Evolutionary conservation across 2,888 invertebrate species (phyloP).

Genomic region (Cecidostiba fungosa): DNA sequence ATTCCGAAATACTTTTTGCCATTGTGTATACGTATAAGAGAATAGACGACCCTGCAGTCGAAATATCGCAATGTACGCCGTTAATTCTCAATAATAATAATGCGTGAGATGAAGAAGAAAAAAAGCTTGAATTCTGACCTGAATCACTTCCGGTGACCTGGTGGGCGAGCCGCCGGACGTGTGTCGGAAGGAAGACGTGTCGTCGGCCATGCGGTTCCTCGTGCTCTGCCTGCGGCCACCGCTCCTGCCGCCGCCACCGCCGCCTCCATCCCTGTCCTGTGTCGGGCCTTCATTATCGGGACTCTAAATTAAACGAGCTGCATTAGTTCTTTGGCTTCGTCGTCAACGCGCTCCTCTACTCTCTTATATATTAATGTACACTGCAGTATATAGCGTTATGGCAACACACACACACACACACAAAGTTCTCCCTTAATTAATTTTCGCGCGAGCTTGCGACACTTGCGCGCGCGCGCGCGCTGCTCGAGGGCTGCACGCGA

Average conservation of each 20-base stretch:
- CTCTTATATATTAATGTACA: not conserved
- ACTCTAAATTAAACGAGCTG: constrained; percentile 59
- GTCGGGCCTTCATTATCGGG: constrained; percentile 69
- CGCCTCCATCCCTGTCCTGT: constrained; percentile 63
- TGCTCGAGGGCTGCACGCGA: not conserved
- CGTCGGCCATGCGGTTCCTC: constrained; percentile 64
- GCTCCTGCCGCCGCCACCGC: constrained; percentile 60
- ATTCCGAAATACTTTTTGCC: no score
- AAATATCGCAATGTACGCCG: not conserved
- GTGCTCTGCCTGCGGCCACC: constrained; percentile 64
- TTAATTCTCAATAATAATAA: not conserved
- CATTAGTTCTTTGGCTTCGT: not conserved
- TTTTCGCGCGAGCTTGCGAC: constrained; percentile 1
- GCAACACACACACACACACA: no score
- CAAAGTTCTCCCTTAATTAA: not conserved
- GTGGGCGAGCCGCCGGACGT: constrained; percentile 73
- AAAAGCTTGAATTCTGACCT: constrained; percentile 71
- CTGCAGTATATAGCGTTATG: not conserved
- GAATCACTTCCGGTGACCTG: constrained; percentile 80
- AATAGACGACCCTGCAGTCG: not conserved
- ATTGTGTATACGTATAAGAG: no score
- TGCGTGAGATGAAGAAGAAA: constrained; percentile 13
- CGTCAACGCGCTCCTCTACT: no score
- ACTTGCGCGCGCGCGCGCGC: not conserved
- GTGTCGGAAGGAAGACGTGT: constrained; percentile 67